Percentiles rank a stretch among this genome's conserved stretches.
Evolutionary conservation across 2,797 vertebrate species (phyloP).

Genomic region (Notolepis coatsorum): DNA sequence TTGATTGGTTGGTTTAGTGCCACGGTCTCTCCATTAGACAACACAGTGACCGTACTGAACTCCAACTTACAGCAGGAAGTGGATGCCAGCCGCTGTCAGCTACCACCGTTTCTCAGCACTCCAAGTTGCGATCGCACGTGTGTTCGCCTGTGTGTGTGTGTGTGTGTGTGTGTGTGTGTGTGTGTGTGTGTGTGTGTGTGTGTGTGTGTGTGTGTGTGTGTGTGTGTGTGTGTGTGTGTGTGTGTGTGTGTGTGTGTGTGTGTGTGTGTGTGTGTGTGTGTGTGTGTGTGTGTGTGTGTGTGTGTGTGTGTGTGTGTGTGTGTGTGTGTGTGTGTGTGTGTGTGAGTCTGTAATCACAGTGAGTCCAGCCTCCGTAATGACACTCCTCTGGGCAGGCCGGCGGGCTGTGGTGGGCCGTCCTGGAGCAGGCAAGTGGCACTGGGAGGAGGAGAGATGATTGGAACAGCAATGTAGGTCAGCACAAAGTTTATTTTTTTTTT

Average conservation of each 20-base stretch:
- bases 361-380: slow-evolving; percentile 60
- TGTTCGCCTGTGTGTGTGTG: slow-evolving; percentile 8
- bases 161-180: too few relatives aligned
- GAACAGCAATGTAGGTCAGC: slow-evolving; percentile 78
- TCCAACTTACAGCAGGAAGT: slow-evolving; percentile 62
- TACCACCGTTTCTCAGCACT: slow-evolving; percentile 44
- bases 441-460: slow-evolving; percentile 69
- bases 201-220: too few relatives aligned
- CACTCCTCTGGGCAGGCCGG: slow-evolving; percentile 49
- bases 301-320: not conserved
- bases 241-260: not conserved
- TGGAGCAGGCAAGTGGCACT: slow-evolving; percentile 39
- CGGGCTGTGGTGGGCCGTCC: slow-evolving; percentile 52
- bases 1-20: too few relatives aligned
- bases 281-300: not conserved
- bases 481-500: slow-evolving; percentile 67
- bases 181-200: too few relatives aligned
- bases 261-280: not conserved
- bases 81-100: slow-evolving; percentile 55
- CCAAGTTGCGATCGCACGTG: slow-evolving; percentile 31
- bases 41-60: slow-evolving; percentile 31
- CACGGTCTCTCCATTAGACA: slow-evolving; percentile 25
- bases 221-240: too few relatives aligned
- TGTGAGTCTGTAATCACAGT: slow-evolving; percentile 63
- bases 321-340: slow-evolving; percentile 15